Evolutionary conservation across 2,797 vertebrate species (phyloP), one percentile per base, ranked within the genome.

Genomic region (Sparus aurata): DNA sequence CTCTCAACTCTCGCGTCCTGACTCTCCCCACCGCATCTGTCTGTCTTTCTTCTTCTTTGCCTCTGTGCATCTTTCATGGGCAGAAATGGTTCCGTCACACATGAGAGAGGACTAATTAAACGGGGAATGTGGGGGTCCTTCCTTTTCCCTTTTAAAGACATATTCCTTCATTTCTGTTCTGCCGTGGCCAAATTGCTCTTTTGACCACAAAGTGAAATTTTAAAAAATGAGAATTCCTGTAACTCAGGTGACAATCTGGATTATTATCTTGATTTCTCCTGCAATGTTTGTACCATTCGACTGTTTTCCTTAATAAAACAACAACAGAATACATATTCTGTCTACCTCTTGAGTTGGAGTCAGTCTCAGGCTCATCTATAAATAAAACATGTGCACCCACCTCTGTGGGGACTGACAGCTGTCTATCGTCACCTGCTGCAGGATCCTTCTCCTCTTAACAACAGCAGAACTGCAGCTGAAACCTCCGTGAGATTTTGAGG

Each of bases 61-160:
- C 55, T 73, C 68, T 68, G 23, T 69, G 47, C 23, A 71, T 82
- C 54, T 68, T 27, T 64, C 57, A 79, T 55, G 62, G 71, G 69
- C 45, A 75, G 54, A 83, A 87, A 86, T 45, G 57, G 52, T 72
- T 34, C 60, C 10, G 41, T 86, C 76, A 83, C 77, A 84, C 74
- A 75, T 59, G 62, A 78, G 27, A 70, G 61, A 82, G 27, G 64
- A 66, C 27, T 65, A 73, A 80, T 84, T 77, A 79, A n/a, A 50
- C 4, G 23, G 13, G 3, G 20, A 78, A 52, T 72, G 25, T 25
- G 13, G 59, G 23, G 70, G 63, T 46, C 46, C 17, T 60, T 75
- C 15, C 23, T 23, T 9, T 22, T 2, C 5, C 22, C 2, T 54
- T 43, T 50, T 10, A 25, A 59, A 62, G 69, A 67, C n/a, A 72